These are phyloP conservation scores for Arizona elegans DNA, from an alignment of 2,113 vertebrate genomes.

Conservation along the genomic window DNA sequence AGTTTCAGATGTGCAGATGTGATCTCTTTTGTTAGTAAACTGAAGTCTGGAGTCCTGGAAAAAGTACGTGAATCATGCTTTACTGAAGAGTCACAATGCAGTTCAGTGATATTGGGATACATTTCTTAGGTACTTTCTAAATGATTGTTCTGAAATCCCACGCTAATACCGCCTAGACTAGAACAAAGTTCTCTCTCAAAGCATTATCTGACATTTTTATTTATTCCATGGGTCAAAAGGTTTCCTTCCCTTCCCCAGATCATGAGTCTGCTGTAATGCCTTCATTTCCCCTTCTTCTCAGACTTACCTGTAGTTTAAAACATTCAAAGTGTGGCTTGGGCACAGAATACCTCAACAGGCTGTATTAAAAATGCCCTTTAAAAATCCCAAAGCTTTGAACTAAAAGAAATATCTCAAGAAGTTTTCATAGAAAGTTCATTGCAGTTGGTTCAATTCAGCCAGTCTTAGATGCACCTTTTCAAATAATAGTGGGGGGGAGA, in stretches of 20 bases:
- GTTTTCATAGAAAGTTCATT: constrained; percentile 87
- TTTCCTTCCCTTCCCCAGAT: constrained; percentile 25
- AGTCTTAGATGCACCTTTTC: constrained; percentile 83
- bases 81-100: background rate
- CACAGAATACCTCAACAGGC: constrained; percentile 71
- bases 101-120: background rate
- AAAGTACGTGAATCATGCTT: background rate
- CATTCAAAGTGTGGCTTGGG: constrained; percentile 67
- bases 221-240: constrained; percentile 40
- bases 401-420: constrained; percentile 83
- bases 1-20: background rate
- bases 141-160: background rate
- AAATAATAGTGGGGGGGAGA: constrained; percentile 81
- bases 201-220: constrained; percentile 34
- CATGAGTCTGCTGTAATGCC: constrained; percentile 27
- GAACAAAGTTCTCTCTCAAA: constrained; percentile 14
- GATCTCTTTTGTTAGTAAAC: background rate
- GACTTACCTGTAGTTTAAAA: constrained; percentile 68
- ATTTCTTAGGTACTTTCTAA: background rate
- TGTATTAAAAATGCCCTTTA: constrained; percentile 97
- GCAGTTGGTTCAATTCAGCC: constrained; percentile 76
- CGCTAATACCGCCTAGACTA: background rate
- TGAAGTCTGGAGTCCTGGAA: background rate
- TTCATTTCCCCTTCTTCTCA: constrained; percentile 34
- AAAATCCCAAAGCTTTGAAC: constrained; percentile 91